phyloP scores from a whole-genome alignment of 2,113 vertebrate genomes.

The Cyanocitta stelleri region DNA sequence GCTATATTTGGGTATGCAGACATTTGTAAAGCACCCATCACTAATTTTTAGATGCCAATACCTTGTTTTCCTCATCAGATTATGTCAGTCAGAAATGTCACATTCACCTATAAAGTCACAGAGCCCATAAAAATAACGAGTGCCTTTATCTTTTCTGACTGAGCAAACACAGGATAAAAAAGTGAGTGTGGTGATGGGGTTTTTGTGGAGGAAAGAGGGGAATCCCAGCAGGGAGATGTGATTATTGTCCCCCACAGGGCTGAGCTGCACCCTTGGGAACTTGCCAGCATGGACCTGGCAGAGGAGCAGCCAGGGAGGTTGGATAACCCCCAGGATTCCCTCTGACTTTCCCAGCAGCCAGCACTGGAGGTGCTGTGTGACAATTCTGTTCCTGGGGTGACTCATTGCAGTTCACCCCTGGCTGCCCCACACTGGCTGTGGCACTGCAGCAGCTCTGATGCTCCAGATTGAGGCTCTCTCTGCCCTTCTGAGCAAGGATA shows the following conservation, averaged over 20 bases:
- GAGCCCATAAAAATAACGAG: neutral
- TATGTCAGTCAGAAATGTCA: neutral
- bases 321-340: neutral
- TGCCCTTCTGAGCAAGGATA: neutral
- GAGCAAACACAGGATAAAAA: neutral
- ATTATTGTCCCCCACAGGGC: rapidly evolving
- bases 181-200: rapidly evolving
- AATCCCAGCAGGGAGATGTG: neutral
- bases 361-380: neutral
- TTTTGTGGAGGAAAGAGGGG: neutral
- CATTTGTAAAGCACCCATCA: neutral
- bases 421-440: rapidly evolving
- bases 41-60: neutral
- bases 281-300: rapidly evolving
- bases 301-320: neutral
- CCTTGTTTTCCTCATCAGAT: neutral
- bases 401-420: neutral
- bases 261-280: neutral
- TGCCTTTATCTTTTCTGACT: neutral
- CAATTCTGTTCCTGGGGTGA: neutral
- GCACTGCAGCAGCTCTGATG: neutral
- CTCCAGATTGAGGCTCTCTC: neutral
- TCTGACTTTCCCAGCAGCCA: neutral
- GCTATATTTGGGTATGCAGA: neutral
- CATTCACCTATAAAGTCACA: neutral